A percentile compares a stretch with the other conserved stretches of the same genome.
phyloP scores from a whole-genome alignment of 2,888 invertebrate genomes.

The Crematogaster levior region DNA sequence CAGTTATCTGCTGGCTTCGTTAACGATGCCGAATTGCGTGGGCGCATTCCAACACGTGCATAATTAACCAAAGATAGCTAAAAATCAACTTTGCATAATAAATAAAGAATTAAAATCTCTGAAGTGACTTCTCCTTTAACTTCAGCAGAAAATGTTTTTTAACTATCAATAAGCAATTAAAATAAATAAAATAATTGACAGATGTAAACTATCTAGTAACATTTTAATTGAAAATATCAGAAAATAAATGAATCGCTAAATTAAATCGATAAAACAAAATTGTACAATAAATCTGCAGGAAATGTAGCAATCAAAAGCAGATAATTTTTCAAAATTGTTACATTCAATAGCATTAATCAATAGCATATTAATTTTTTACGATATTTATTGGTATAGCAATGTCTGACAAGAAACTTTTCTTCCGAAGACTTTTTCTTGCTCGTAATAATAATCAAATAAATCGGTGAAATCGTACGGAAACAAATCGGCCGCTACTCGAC shows the following conservation, averaged over 20 bases:
- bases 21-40: constrained; percentile 62
- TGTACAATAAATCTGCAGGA: neutral
- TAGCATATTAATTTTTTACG: too few relatives aligned
- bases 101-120: neutral
- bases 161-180: neutral
- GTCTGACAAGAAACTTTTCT: constrained; percentile 38
- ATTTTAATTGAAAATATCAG: neutral
- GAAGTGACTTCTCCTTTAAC: neutral
- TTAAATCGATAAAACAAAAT: constrained; percentile 15
- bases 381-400: neutral
- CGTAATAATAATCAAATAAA: constrained; percentile 80
- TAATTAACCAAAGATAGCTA: constrained; percentile 70
- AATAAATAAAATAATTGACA: neutral
- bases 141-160: neutral
- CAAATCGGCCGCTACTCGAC: constrained; percentile 52
- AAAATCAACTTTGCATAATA: constrained; percentile 45
- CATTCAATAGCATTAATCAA: too few relatives aligned
- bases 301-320: neutral
- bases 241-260: neutral
- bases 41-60: constrained; percentile 67
- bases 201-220: neutral
- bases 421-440: constrained; percentile 47
- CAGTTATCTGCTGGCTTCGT: constrained; percentile 8
- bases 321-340: neutral
- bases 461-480: constrained; percentile 57